Base-by-base conservation (phyloP, 1,140 invertebrate species). In the Hypothenemus hampei region DNA sequence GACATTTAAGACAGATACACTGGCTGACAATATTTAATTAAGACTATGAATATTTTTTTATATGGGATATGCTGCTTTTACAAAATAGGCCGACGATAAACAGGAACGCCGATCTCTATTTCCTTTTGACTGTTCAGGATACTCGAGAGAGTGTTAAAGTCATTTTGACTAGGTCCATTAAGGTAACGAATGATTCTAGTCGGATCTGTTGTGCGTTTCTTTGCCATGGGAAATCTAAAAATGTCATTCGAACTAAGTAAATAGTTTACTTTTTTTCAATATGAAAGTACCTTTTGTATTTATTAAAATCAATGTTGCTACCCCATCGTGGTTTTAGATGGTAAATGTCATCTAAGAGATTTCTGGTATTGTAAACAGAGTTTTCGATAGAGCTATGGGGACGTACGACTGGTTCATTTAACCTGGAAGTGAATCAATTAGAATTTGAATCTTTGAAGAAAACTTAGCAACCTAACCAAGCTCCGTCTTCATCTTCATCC, bases 111-210 rank as follows among this genome's bases (percentile, higher is more conserved):
- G 3, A 37, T 7, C 11, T 40, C 31, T 6, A 60, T 52, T 35
- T 69, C 66, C 46, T 62, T 61, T 31, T 68, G 65, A 23, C 65
- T 65, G 29, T 60, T 66, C 24, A 68, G 43, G 3, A 71, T 60
- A 33, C 67, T 65, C 19, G 65, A 63, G 7, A 71, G 44, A 1
- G 65, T 66, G 41, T 71, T 65, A 47, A 64, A 69, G 37, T 71
- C 66, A 39, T 66, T 65, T 24, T 63, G 61, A 33, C 56, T 60
- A 6, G 69, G 69, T 10, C 65, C 67, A 41, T 66, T 69, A 29
- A 71, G 41, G 43, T 66, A 69, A 29, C 68, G 55, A 35, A 69
- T 39, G 53, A 69, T 68, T 33, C 64, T 61, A 1, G 69, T 68
- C 3, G 69, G 68, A 37, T 71, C 69, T 13, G 59, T 58, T 19